phyloP scores from a whole-genome alignment of 2,888 invertebrate species.

The Agrochola litura region DNA sequence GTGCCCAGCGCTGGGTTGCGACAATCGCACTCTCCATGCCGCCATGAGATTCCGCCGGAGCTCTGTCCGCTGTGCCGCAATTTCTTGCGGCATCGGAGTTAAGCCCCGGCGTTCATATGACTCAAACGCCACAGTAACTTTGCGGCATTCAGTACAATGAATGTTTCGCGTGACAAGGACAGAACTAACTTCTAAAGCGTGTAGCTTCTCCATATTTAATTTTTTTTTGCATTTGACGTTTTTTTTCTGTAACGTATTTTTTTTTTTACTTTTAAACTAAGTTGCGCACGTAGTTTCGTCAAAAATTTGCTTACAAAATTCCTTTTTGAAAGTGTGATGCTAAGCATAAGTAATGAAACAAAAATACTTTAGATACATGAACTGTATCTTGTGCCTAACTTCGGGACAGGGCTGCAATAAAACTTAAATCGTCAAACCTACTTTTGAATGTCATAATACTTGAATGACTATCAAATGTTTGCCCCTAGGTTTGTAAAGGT shows the following conservation, averaged over 20 bases:
- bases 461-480: constrained; percentile 4
- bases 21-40: no score
- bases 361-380: neutral
- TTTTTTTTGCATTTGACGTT: neutral
- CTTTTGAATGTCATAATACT: neutral
- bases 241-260: neutral
- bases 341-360: neutral
- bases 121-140: no score
- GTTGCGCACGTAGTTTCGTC: neutral
- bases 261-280: neutral
- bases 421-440: no score
- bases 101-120: no score
- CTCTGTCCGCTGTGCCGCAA: no score
- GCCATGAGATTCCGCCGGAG: no score
- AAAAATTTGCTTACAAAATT: neutral
- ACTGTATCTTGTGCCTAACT: neutral
- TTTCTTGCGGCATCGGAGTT: no score
- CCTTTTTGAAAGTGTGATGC: neutral
- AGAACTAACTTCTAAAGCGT: constrained; percentile 15
- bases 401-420: neutral
- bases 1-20: no score
- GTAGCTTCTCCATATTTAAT: constrained; percentile 28
- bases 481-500: constrained; percentile 86
- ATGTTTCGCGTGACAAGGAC: neutral
- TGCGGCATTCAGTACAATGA: no score